Evolutionary conservation across 2,797 vertebrate species (phyloP), one percentile per base, ranked within the genome.

Genomic region (Novumbra hubbsi): DNA sequence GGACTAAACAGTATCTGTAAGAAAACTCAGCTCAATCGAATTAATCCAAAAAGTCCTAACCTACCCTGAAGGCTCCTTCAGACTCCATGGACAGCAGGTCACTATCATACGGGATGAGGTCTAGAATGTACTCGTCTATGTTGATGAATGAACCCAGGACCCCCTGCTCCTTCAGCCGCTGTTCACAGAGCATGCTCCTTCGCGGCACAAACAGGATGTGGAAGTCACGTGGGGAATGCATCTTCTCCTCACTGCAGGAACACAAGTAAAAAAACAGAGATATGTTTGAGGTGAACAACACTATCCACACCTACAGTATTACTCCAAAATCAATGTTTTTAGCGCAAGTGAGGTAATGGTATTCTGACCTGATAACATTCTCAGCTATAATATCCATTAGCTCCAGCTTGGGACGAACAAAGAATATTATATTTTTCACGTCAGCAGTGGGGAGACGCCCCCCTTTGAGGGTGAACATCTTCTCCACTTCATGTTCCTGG

Each of bases 11-110:
- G 41, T 14, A 11, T 14, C 9, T 14, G 9, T 45, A 14, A 45
- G 12, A 45, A 45, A 45, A 45, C 14, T 12, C 41, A 11, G 9
- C 41, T 45, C 41, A 45, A 45, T 45, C 34, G 11, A 14, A 45
- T 45, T 45, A 2, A 38, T 38, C 8, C 34, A 38, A 38, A 24
- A 55, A 57, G 16, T 65, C 30, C 30, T 32, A 32, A 30, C 92
- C 21, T 83, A 98, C 98, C 93, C 96, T 95, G 85, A 99, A 99
- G 0, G 97, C 95, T 0, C 93, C 93, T 86, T 99, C 98, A 0
- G 97, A 96, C 79, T 99, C 98, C 98, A 99, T 99, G 84, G 98
- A 99, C 16, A 99, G 93, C 79, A 99, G 94, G 82, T 99, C 98
- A 2, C 96, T 95, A 0, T 99, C 98, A 3, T 97, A 99, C 2